These are phyloP conservation scores for Protomyctophum bolini DNA, from an alignment of 2,113 vertebrate genomes.

Conservation along the genomic window DNA sequence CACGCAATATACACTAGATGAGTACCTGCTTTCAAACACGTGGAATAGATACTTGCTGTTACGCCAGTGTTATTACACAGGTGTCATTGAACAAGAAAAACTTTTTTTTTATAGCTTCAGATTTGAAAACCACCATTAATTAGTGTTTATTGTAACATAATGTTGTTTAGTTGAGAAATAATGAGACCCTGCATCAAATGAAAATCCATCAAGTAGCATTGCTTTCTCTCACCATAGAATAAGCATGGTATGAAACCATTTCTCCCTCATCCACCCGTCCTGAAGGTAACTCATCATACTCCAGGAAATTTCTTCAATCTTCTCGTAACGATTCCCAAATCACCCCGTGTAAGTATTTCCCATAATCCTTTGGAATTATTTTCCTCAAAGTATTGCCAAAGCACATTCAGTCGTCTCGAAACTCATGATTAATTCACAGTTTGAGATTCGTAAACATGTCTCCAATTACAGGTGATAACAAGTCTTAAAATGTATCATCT, in stretches of 20 bases:
- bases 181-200: slow-evolving; percentile 17
- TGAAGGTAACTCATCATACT: slow-evolving; percentile 6
- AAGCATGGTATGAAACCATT: slow-evolving; percentile 9
- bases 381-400: slow-evolving; percentile 61
- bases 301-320: neutral
- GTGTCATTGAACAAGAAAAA: slow-evolving; percentile 32
- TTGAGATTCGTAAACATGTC: slow-evolving; percentile 21
- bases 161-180: slow-evolving; percentile 44
- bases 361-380: slow-evolving; percentile 41
- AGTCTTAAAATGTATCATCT: slow-evolving; percentile 16
- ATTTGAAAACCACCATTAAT: slow-evolving; percentile 41
- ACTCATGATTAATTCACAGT: slow-evolving; percentile 11
- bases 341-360: slow-evolving; percentile 34
- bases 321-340: slow-evolving; percentile 27
- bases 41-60: slow-evolving; percentile 41
- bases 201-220: slow-evolving; percentile 9
- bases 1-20: slow-evolving; percentile 15
- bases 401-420: slow-evolving; percentile 37
- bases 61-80: slow-evolving; percentile 68
- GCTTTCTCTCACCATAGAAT: slow-evolving; percentile 1
- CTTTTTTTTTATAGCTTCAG: slow-evolving; percentile 40
- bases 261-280: slow-evolving; percentile 18
- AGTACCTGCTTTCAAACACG: neutral
- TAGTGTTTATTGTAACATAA: slow-evolving; percentile 45
- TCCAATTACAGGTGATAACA: slow-evolving; percentile 48